Conservation (phyloP, 2,797 vertebrate species). For the Phoeniculus purpureus region DNA sequence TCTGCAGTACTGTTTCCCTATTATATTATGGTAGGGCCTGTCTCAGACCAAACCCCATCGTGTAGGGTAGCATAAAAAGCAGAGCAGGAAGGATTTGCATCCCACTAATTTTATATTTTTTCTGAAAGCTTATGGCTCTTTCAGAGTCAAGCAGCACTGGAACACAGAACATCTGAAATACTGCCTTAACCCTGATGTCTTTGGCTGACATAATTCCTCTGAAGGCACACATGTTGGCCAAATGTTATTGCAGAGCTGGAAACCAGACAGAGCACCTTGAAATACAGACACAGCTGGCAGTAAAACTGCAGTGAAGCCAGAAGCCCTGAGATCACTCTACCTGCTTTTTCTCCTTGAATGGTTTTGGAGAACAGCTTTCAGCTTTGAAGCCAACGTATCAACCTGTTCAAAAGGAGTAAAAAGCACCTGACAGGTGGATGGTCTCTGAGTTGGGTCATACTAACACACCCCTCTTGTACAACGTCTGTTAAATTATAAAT, state of each 20-base stretch:
- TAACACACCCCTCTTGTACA: background rate
- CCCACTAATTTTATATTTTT: background rate
- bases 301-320: background rate
- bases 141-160: background rate
- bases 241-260: background rate
- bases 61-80: background rate
- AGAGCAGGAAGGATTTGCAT: background rate
- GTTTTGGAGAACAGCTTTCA: slow-evolving; percentile 5
- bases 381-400: slow-evolving; percentile 2
- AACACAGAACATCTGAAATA: background rate
- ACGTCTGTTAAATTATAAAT: background rate
- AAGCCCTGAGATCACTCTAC: background rate
- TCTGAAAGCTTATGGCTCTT: background rate
- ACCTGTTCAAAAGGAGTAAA: background rate
- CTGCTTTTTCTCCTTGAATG: background rate
- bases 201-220: slow-evolving; percentile 8
- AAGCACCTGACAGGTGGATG: background rate
- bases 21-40: background rate
- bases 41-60: background rate
- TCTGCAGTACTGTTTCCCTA: background rate
- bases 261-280: background rate
- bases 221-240: background rate
- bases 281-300: background rate
- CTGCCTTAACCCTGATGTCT: background rate
- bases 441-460: background rate